A percentile compares a stretch with the other conserved stretches of the same genome.
Evolutionary conservation across 2,888 invertebrate genomes (phyloP).

Genomic region (Acanthopleura granulata): DNA sequence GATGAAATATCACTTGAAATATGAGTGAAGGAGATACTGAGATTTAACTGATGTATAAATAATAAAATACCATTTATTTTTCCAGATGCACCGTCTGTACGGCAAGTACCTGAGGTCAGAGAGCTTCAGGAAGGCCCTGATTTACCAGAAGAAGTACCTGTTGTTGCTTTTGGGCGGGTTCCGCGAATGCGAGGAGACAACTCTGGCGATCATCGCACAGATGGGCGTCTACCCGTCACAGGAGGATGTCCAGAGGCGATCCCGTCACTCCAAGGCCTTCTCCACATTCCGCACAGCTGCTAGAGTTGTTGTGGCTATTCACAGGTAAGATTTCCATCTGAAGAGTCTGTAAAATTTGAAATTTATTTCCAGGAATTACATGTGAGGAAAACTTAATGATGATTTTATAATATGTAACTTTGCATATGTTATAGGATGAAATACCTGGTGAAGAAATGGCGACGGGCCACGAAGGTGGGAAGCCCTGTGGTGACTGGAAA

Average conservation of each 20-base stretch:
- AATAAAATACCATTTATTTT: too few relatives aligned
- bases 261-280: conserved; percentile 37
- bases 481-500: conserved; percentile 54
- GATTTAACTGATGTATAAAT: too few relatives aligned
- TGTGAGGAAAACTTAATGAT: too few relatives aligned
- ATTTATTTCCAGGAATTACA: too few relatives aligned
- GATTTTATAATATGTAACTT: too few relatives aligned
- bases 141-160: conserved; percentile 92
- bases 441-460: conserved; percentile 58
- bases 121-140: conserved; percentile 87
- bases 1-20: too few relatives aligned
- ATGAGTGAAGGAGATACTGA: too few relatives aligned
- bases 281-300: conserved; percentile 56
- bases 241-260: conserved; percentile 33
- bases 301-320: conserved; percentile 55
- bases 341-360: too few relatives aligned
- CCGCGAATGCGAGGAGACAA: conserved; percentile 73
- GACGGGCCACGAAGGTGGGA: conserved; percentile 55
- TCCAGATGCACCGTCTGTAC: conserved; percentile 64
- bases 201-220: conserved; percentile 70
- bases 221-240: conserved; percentile 61
- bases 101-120: conserved; percentile 82
- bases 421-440: conserved; percentile 46
- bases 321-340: conserved; percentile 36
- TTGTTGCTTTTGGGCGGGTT: conserved; percentile 78